Evolutionary conservation across 2,797 vertebrate species (phyloP).

Genomic region (Coccyzus lansbergi): DNA sequence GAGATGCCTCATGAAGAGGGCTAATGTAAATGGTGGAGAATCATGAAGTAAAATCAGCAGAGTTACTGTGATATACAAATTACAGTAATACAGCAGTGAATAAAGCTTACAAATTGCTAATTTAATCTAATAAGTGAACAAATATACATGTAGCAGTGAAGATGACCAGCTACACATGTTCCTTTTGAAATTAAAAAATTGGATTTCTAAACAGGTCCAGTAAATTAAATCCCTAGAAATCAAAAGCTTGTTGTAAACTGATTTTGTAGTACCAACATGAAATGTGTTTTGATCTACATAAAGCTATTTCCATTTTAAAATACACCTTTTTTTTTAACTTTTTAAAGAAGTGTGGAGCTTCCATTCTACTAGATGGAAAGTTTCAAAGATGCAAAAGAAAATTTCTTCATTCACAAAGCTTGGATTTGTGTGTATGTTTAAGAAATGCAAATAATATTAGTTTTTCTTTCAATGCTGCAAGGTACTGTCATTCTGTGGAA

Average conservation of each 20-base stretch:
- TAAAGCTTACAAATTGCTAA: constrained; percentile 26
- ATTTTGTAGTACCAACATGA: neutral
- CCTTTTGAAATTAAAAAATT: neutral
- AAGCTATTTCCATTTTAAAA: neutral
- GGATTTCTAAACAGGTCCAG: neutral
- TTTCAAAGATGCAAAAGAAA: neutral
- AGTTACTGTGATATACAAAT: neutral
- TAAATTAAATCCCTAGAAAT: neutral
- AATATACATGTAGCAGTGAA: neutral
- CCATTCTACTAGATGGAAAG: neutral
- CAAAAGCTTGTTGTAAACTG: neutral
- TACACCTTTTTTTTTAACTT: neutral
- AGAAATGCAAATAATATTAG: constrained; percentile 24
- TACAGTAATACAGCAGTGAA: neutral
- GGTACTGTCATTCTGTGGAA: neutral
- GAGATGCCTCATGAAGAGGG: constrained; percentile 20
- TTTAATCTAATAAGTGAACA: constrained; percentile 49
- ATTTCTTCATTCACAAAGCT: constrained; percentile 47
- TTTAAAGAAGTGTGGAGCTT: neutral
- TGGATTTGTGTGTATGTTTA: constrained; percentile 8
- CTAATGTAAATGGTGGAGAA: constrained; percentile 8
- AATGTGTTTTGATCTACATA: neutral
- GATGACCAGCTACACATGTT: neutral
- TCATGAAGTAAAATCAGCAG: neutral
- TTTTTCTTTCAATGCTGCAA: neutral